These are phyloP conservation scores for Trachelus tabidus DNA, from an alignment of 2,888 invertebrate species.

Conservation along the genomic window DNA sequence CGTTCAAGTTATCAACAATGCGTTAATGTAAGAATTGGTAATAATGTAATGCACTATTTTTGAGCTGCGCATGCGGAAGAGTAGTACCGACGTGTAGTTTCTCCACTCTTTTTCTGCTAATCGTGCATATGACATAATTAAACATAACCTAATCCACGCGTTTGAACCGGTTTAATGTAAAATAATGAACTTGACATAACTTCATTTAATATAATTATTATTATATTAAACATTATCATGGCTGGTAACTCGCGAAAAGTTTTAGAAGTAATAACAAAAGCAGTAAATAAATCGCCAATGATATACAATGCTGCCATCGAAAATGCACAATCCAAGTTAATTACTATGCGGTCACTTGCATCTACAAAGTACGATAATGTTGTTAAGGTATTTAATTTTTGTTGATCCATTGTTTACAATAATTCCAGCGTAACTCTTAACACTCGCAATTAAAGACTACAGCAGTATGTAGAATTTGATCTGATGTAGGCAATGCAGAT, in stretches of 20 bases:
- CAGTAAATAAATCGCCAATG: conserved; percentile 44
- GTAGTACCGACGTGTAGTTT: background rate
- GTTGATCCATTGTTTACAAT: background rate
- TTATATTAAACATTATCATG: conserved; percentile 31
- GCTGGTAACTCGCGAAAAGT: conserved; percentile 42
- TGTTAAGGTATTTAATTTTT: conserved; percentile 44
- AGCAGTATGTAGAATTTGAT: background rate
- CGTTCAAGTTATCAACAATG: background rate
- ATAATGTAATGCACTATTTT: background rate
- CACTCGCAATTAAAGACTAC: background rate
- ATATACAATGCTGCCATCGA: conserved; percentile 46
- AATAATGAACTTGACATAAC: background rate
- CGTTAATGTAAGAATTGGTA: background rate
- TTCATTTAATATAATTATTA: background rate
- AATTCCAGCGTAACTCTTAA: background rate
- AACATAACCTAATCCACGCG: background rate
- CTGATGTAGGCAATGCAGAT: background rate
- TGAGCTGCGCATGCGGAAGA: background rate
- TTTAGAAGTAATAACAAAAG: conserved; percentile 38
- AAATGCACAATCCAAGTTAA: conserved; percentile 47
- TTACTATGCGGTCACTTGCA: conserved; percentile 44
- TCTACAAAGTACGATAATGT: conserved; percentile 50
- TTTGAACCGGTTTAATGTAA: background rate
- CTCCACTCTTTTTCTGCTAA: background rate
- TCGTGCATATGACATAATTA: background rate